Evolutionary conservation across 2,113 vertebrate species (phyloP), one percentile per base, ranked within the genome.

Genomic region (Urocolius indicus): DNA sequence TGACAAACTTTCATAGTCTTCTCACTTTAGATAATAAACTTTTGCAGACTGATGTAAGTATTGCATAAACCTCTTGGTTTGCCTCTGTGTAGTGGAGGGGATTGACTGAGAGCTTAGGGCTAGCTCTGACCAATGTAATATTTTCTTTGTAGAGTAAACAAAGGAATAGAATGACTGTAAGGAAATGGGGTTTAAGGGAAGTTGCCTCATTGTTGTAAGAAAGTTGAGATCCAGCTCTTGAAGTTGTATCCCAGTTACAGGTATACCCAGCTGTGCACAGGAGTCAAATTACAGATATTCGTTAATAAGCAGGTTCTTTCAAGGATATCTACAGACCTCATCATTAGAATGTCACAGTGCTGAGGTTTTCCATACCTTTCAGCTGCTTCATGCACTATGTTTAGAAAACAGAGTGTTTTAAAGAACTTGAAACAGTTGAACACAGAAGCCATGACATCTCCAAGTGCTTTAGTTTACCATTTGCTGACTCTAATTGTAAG

Each of bases 11-110:
- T 90, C 99, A 99, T 73, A 99, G 97, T 72, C 98, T 99, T 45
- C 96, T 99, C 95, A 99, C 99, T 84, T 96, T 99, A 97, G 99
- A 99, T 98, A 99, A 99, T 94, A 99, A 99, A 93, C 99, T 99
- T 79, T 94, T 99, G 89, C 99, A 99, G 96, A 99, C 99, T 52
- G 98, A 99, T 97, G 99, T 99, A 97, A 98, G 99, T 98, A 94
- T 48, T 83, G 15, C 41, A 43, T 88, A 71, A 95, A 62, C 66
- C 20, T 68, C 52, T 46, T 84, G 52, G 18, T 77, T 90, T 69
- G 10, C 34, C 29, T 84, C n/a, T 87, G 15, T 55, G 17, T 34
- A 38, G 27, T 36, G 20, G 23, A 67, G 59, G 76, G 41, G 10
- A 10, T 18, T 90, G 57, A 7, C 11, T 72, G 57, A 38, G 30